Conservation (phyloP, 2,888 invertebrate genomes). For the Ophioninae sp. region DNA sequence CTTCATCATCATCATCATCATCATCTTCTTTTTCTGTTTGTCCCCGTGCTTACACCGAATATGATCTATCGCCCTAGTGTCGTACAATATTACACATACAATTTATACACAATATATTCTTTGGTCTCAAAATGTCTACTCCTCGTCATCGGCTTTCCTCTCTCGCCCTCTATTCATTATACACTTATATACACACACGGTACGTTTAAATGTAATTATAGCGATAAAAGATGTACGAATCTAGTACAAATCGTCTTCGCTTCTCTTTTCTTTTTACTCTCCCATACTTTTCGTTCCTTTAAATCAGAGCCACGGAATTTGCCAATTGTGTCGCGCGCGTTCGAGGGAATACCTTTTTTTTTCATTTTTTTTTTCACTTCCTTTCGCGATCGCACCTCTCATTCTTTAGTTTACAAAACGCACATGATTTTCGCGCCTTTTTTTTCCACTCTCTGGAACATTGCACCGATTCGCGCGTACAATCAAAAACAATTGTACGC, state of each 20-base stretch:
- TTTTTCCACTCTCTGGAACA: not conserved
- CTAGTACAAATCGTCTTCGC: constrained; percentile 29
- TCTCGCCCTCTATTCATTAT: constrained; percentile 63
- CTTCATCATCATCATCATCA: too few species aligned
- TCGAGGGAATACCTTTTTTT: not conserved
- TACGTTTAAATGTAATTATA: constrained; percentile 62
- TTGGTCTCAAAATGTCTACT: constrained; percentile 75
- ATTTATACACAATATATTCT: constrained; percentile 76
- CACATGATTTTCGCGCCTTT: not conserved
- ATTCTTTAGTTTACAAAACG: not conserved
- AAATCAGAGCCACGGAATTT: constrained; percentile 54
- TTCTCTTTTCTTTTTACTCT: constrained; percentile 29
- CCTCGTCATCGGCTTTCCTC: constrained; percentile 20
- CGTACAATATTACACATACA: constrained; percentile 64
- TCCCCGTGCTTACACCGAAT: constrained; percentile 54
- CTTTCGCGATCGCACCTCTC: not conserved
- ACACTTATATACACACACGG: constrained; percentile 64
- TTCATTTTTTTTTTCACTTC: not conserved
- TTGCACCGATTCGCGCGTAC: constrained; percentile 2
- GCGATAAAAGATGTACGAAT: constrained; percentile 62
- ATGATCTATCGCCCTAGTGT: constrained; percentile 61
- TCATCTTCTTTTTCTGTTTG: not conserved
- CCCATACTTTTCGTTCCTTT: not conserved
- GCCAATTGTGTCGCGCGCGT: not conserved
- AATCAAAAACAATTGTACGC: constrained; percentile 7